Conservation (phyloP, 2,797 vertebrate genomes). For the Paratrypauchen microcephalus region DNA sequence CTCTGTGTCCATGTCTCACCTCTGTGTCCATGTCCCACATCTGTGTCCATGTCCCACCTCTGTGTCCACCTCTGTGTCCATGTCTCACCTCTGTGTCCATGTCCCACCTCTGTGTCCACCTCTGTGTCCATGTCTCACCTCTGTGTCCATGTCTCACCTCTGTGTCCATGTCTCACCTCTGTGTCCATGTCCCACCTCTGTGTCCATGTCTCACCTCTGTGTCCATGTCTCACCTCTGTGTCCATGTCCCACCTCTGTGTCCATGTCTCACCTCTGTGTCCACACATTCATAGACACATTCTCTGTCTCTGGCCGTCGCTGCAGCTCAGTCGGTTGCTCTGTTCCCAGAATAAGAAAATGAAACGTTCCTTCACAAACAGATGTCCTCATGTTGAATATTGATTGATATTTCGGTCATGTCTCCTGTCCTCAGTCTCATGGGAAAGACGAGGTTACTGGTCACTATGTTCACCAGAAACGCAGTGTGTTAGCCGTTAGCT, state of each 20-base stretch:
- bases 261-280: too few species aligned
- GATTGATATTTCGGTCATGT: too few species aligned
- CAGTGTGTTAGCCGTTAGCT: too few species aligned
- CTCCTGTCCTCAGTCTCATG: too few species aligned
- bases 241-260: constrained; percentile 19
- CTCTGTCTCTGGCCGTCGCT: too few species aligned
- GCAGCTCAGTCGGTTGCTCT: too few species aligned
- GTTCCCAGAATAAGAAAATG: too few species aligned
- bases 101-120: constrained; percentile 20
- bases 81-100: constrained; percentile 18
- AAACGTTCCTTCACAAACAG: too few species aligned
- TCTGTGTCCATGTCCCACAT: constrained; percentile 17
- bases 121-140: constrained; percentile 19
- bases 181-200: constrained; percentile 19
- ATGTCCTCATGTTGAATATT: too few species aligned
- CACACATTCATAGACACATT: too few species aligned
- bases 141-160: constrained; percentile 18
- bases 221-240: constrained; percentile 19
- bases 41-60: constrained; percentile 18
- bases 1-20: constrained; percentile 20
- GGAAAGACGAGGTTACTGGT: too few species aligned
- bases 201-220: constrained; percentile 19
- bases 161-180: constrained; percentile 19
- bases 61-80: not conserved
- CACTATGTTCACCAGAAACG: too few species aligned